phyloP scores from a whole-genome alignment of 1,140 invertebrate species.

The Oedothorax gibbosus region DNA sequence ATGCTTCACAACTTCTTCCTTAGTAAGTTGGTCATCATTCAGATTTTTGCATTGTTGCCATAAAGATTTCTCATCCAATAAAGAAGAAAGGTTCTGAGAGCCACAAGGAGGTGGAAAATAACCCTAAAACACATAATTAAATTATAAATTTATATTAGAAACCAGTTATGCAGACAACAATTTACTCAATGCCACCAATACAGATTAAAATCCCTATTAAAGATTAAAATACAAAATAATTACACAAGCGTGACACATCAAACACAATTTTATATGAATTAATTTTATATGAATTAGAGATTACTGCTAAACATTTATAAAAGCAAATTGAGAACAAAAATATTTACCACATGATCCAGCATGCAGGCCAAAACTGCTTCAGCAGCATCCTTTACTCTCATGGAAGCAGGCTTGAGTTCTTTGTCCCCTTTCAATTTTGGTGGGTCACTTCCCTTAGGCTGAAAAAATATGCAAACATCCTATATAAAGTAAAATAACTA shows the following conservation, averaged over 20 bases:
- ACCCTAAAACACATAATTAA: constrained; percentile 67
- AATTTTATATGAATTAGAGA: no score
- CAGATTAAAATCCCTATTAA: no score
- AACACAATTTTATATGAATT: no score
- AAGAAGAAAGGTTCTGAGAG: constrained; percentile 84
- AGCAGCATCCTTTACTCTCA: constrained; percentile 94
- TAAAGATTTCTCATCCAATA: constrained; percentile 76
- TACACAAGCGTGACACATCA: no score
- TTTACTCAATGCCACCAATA: no score
- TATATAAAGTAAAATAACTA: no score
- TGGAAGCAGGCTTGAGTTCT: constrained; percentile 93
- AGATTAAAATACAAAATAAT: no score
- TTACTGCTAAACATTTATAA: neutral
- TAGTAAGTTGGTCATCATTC: constrained; percentile 70
- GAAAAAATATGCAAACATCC: constrained; percentile 48
- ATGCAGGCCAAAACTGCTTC: constrained; percentile 91
- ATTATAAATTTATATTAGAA: no score
- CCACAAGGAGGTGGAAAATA: constrained; percentile 87
- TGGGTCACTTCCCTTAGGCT: constrained; percentile 88
- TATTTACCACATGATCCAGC: constrained; percentile 78
- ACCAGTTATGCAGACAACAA: no score
- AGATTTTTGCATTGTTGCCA: constrained; percentile 80
- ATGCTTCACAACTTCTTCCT: constrained; percentile 73
- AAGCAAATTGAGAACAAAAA: neutral
- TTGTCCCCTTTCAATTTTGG: constrained; percentile 96